Evolutionary conservation across 1,140 invertebrate genomes (phyloP), one percentile per base, ranked within the genome.

Genomic region (Apocrypta bakeri): DNA sequence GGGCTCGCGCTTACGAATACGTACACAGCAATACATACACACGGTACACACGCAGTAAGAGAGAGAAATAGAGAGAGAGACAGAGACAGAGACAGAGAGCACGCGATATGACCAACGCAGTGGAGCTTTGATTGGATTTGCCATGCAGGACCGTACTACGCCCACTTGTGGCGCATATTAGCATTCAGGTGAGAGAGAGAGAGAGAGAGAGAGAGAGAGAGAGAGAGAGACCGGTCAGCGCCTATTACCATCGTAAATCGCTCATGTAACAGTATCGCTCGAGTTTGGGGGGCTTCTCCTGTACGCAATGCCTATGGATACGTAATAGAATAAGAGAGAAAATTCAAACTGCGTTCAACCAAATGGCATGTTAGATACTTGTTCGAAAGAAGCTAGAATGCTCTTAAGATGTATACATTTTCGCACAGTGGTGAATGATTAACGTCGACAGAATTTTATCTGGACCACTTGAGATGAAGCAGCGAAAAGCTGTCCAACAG

Each of bases 121-220:
- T 86, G 82, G 82, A 77, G 75, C 83, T 90, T 90, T 90, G 89
- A 90, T 90, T 90, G 87, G 86, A 91, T 90, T 90, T 89, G 88
- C 86, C 83, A 89, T 87, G 88, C 86, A 85, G 87, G 63, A 84
- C 73, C 82, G 76, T 84, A 78, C 4, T 84, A 85, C 88, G 87
- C 89, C 89, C 88, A 90, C 88, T 85, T 85, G 81, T 78, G 84
- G 85, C 79, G 85, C 77, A 78, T 84, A 87, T 89, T 88, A 89
- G 85, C 85, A 88, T 89, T 88, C 85, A 71, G 73, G 56, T 40
- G 79, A 83, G 21, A 42, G 37, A 37, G 33, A 40, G n/a, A 68
- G 63, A 40, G 63, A 64, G 31, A 14, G 31, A 73, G n/a, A n/a
- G n/a, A n/a, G n/a, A n/a, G n/a, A n/a, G n/a, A n/a, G n/a, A n/a